phyloP scores from a whole-genome alignment of 2,113 vertebrate genomes.

The Nannospalax galili region DNA sequence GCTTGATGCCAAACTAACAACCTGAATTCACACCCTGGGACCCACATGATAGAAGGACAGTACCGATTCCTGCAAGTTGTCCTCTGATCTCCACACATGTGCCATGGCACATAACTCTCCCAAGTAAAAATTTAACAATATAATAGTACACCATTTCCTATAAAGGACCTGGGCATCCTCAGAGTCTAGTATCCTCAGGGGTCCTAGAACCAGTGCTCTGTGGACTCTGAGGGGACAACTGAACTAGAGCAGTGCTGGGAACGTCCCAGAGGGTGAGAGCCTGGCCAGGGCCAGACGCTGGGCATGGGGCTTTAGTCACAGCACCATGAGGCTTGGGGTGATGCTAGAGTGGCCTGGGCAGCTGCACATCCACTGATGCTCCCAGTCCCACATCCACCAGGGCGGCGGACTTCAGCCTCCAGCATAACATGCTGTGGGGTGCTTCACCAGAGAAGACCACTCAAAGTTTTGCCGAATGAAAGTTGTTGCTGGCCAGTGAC shows the following conservation, averaged over 20 bases:
- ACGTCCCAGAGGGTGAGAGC: not conserved
- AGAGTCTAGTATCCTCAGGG: not conserved
- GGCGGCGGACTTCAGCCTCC: not conserved
- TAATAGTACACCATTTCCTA: not conserved
- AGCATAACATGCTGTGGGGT: no score
- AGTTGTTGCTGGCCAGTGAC: no score
- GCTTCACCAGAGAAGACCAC: no score
- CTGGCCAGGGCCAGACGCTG: not conserved
- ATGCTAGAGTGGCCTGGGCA: not conserved
- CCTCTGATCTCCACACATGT: no score
- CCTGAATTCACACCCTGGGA: no score
- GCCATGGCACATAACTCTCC: no score
- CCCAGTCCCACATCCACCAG: not conserved
- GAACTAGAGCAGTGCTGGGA: accelerated
- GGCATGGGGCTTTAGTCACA: not conserved
- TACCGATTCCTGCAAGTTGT: no score
- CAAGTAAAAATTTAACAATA: no score
- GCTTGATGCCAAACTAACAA: no score
- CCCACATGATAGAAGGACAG: no score
- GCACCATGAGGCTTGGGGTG: not conserved
- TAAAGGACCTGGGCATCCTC: not conserved
- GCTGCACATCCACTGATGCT: accelerated
- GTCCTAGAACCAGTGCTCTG: not conserved
- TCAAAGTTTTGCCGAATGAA: no score
- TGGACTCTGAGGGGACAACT: no score